Evolutionary conservation across 2,797 vertebrate genomes (phyloP), one percentile per base, ranked within the genome.

Genomic region (Molossus alvarezi): DNA sequence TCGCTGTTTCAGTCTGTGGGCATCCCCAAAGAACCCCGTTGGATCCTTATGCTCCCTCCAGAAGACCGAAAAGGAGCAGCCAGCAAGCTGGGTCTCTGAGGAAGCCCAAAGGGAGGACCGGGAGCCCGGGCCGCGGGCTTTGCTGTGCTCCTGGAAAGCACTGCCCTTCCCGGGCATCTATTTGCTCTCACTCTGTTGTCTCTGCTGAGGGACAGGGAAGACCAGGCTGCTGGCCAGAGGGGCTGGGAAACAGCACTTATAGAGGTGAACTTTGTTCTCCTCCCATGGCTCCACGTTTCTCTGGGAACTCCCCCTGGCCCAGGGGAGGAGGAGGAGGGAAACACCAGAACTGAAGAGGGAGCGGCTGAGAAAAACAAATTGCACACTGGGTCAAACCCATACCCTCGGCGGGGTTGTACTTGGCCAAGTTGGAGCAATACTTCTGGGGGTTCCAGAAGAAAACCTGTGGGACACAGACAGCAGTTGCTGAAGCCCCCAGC

Each of bases 181-280:
- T 67, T 67, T 33, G 53, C 29, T 33, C 81, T 65, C 8, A 77
- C 20, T 25, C 21, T 84, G 33, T 33, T 67, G 64, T 33, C 48
- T 25, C 60, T 41, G 48, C 72, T 15, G 67, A 62, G 60, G 33
- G 51, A 9, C 29, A 48, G 51, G 33, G 51, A 4, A 72, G 58
- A 41, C 82, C 14, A 33, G 69, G 71, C 80, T 84, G 48, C 88
- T 76, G 71, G 37, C 73, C 45, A 48, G 80, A 71, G 60, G 80
- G 45, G n/a, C 17, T 29, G 48, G 95, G 90, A 90, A 93, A 1
- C 4, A 29, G 0, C 96, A 97, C 95, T 97, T 93, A 95, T 88
- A 94, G 95, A 77, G 72, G 76, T 95, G 91, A 97, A 95, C 80
- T 90, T 96, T 96, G 91, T 81, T 87, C 57, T 83, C 83, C 80